phyloP scores from a whole-genome alignment of 2,113 vertebrate genomes.

The Pelecanus crispus region DNA sequence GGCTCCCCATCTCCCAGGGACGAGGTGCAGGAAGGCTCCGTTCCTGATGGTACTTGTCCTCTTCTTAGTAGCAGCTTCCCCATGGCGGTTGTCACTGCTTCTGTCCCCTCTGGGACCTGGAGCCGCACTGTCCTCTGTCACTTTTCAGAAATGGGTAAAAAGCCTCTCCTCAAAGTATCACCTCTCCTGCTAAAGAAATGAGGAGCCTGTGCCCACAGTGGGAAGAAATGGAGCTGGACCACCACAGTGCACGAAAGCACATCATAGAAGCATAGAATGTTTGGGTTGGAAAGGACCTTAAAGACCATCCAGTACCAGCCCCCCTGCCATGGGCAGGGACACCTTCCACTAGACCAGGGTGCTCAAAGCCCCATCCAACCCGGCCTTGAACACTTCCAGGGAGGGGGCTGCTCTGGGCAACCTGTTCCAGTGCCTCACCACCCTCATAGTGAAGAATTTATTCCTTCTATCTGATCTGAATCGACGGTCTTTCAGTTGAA shows the following conservation, averaged over 20 bases:
- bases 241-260: not conserved
- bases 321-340: not conserved
- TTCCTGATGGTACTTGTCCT: rapidly evolving
- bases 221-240: not conserved
- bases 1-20: not conserved
- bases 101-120: not conserved
- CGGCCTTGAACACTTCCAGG: not conserved
- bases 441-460: not conserved
- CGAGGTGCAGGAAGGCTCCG: not conserved
- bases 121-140: rapidly evolving
- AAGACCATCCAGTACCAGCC: rapidly evolving
- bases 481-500: not conserved
- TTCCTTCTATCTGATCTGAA: rapidly evolving
- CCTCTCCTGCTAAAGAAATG: rapidly evolving
- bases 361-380: rapidly evolving
- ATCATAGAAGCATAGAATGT: not conserved
- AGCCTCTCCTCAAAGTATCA: not conserved
- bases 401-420: not conserved
- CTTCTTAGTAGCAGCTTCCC: not conserved
- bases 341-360: rapidly evolving
- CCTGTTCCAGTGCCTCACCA: not conserved
- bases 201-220: not conserved
- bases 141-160: not conserved
- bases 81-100: not conserved
- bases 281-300: not conserved